phyloP scores from a whole-genome alignment of 2,113 vertebrate species.

The Ageneiosus marmoratus region DNA sequence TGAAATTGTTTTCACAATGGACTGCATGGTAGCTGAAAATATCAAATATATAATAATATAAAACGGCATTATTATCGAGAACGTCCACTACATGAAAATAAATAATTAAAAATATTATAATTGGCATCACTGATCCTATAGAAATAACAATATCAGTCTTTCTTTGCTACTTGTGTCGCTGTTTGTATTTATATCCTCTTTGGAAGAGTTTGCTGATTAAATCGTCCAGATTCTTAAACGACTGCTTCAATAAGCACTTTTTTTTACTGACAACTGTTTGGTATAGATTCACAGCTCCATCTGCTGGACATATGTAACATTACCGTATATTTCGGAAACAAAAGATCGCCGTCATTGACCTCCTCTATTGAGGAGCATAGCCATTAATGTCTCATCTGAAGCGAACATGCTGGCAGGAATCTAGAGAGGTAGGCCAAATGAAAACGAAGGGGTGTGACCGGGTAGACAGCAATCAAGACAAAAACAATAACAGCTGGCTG shows the following conservation, averaged over 20 bases:
- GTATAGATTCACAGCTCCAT: constrained; percentile 12
- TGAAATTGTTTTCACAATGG: not conserved
- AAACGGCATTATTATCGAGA: not conserved
- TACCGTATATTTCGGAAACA: not conserved
- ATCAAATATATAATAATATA: not conserved
- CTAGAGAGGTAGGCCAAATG: constrained; percentile 30
- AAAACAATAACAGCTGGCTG: constrained; percentile 60
- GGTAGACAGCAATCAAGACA: constrained; percentile 48
- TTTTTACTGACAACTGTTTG: not conserved
- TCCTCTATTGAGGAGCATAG: constrained; percentile 11
- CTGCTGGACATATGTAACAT: constrained; percentile 39
- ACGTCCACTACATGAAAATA: not conserved
- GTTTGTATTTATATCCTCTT: too few species aligned
- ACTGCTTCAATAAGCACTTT: not conserved
- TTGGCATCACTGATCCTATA: not conserved
- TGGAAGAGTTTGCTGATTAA: too few species aligned
- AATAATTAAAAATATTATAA: not conserved
- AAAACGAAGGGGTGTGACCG: constrained; percentile 32
- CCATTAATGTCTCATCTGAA: constrained; percentile 37
- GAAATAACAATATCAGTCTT: not conserved
- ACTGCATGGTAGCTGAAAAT: too few species aligned
- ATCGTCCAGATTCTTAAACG: not conserved
- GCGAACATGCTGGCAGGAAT: constrained; percentile 28
- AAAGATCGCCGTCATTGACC: constrained; percentile 7
- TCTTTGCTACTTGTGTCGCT: not conserved